phyloP scores from a whole-genome alignment of 1,140 invertebrate species.

The Lepeophtheirus salmonis region DNA sequence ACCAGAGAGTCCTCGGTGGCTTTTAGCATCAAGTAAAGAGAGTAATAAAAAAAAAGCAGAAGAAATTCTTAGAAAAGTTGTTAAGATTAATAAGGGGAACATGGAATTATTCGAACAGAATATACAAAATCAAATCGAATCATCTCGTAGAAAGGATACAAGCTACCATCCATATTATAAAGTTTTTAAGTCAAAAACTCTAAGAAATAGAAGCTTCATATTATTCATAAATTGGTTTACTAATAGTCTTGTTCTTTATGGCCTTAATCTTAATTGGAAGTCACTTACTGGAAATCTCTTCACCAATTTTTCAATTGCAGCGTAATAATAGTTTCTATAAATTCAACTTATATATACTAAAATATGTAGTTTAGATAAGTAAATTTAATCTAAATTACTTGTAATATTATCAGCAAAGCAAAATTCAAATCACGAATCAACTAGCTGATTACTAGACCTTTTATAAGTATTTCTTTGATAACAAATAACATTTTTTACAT shows the following conservation, averaged over 20 bases:
- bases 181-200: not conserved
- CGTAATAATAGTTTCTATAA: too few relatives aligned
- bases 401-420: too few relatives aligned
- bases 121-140: not conserved
- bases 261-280: not conserved
- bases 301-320: not conserved
- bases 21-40: not conserved
- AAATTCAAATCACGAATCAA: too few relatives aligned
- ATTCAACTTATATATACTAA: too few relatives aligned
- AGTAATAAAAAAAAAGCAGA: not conserved
- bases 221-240: not conserved
- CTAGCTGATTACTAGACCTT: too few relatives aligned
- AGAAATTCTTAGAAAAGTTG: not conserved
- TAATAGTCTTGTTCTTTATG: not conserved
- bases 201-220: not conserved
- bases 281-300: not conserved
- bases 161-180: not conserved
- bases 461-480: too few relatives aligned
- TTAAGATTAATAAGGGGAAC: not conserved
- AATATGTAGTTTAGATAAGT: too few relatives aligned
- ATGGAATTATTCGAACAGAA: not conserved
- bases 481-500: too few relatives aligned
- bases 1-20: not conserved
- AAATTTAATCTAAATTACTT: too few relatives aligned
- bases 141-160: not conserved